Evolutionary conservation across 2,113 vertebrate genomes (phyloP).

Genomic region (Oreotrochilus melanogaster): DNA sequence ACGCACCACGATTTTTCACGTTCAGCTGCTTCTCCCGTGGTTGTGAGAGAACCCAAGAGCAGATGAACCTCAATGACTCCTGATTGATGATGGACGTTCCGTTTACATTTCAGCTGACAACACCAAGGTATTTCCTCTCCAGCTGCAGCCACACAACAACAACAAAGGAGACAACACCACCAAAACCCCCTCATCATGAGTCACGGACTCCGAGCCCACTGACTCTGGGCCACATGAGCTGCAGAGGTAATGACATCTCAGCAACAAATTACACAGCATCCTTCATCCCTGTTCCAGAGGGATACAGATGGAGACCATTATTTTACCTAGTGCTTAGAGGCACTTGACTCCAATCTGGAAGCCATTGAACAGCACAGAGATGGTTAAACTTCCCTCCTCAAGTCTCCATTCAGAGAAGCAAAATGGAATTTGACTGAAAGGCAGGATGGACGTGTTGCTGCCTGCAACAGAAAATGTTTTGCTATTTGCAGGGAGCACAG

Average conservation of each 20-base stretch:
- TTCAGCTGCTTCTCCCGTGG: not conserved
- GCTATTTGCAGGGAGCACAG: not conserved
- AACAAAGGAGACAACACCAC: not conserved
- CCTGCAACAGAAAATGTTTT: not conserved
- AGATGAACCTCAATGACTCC: not conserved
- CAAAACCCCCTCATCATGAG: not conserved
- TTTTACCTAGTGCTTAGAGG: not conserved
- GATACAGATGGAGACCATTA: not conserved
- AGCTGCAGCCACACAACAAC: not conserved
- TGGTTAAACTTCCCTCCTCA: not conserved
- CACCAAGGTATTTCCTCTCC: not conserved
- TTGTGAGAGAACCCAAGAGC: not conserved
- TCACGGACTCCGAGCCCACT: accelerated
- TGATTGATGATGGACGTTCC: not conserved
- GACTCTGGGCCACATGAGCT: not conserved
- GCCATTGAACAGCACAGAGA: not conserved
- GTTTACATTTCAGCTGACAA: not conserved
- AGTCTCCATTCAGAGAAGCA: not conserved
- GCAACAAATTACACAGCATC: not conserved
- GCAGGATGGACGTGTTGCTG: not conserved
- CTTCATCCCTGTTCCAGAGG: not conserved
- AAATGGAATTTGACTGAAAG: not conserved
- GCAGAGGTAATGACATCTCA: not conserved
- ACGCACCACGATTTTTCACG: not conserved
- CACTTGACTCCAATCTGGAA: not conserved